Evolutionary conservation across 2,888 invertebrate genomes (phyloP), one percentile per base, ranked within the genome.

Genomic region (Alloscopus bannaensis): DNA sequence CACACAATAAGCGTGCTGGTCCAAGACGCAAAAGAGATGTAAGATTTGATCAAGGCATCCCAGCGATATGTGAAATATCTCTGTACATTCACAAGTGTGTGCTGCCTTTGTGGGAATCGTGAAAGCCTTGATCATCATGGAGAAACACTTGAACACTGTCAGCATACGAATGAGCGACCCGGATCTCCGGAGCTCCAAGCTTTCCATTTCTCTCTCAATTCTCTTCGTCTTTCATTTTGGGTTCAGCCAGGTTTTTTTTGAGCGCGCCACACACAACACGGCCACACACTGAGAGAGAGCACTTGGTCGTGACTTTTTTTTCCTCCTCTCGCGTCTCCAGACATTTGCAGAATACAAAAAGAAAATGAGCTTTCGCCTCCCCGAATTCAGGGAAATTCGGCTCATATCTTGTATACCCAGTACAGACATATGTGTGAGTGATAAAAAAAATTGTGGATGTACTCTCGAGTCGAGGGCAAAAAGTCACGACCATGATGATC

Each of bases 31-130:
- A 75, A 70, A 70, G 75, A 80, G 60, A 75, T 66, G 59, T 81
- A 64, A 69, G 73, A 80, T 81, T 83, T 81, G 76, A 83, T 81
- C 69, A 80, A 80, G 81, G 77, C n/a, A n/a, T n/a, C n/a, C n/a
- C n/a, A n/a, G n/a, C n/a, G n/a, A n/a, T n/a, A n/a, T n/a, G n/a
- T n/a, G n/a, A n/a, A n/a, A n/a, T n/a, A n/a, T n/a, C n/a, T n/a
- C n/a, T n/a, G n/a, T n/a, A n/a, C n/a, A n/a, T n/a, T 55, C 62
- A 24, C 4, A 42, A 55, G 45, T 75, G 50, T 68, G 75, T 75
- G 66, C 45, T 68, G 75, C n/a, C n/a, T n/a, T 68, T 68, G 66
- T 22, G 75, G 68, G 59, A 66, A 59, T 59, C 22, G 40, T 40
- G n/a, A n/a, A n/a, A n/a, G 59, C 59, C 68, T 75, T 68, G 66